phyloP scores from a whole-genome alignment of 2,797 vertebrate genomes.

The Crenichthys baileyi region DNA sequence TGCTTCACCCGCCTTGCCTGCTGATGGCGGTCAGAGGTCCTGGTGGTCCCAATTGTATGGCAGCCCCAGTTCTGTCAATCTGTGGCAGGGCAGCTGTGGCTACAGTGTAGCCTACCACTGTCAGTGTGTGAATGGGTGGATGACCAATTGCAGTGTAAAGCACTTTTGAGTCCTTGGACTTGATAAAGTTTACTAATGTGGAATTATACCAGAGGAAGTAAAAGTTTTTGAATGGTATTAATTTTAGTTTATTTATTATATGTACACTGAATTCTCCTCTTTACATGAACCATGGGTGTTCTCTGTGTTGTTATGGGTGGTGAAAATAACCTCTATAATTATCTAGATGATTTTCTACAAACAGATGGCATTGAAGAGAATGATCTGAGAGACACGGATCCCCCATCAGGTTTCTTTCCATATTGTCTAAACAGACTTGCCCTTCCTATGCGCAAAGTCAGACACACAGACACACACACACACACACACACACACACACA shows the following conservation, averaged over 20 bases:
- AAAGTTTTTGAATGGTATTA: not conserved
- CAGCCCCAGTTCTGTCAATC: no score
- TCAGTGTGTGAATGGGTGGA: no score
- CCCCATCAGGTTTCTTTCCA: conserved; percentile 25
- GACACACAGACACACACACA: conserved; percentile 11
- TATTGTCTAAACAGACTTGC: conserved; percentile 42
- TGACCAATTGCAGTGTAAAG: no score
- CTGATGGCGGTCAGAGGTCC: no score
- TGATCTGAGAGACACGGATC: conserved; percentile 54
- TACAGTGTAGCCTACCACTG: no score
- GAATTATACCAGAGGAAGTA: no score
- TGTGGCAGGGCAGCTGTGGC: no score
- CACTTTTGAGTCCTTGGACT: no score
- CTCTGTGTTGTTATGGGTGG: conserved; percentile 25
- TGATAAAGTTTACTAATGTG: not conserved
- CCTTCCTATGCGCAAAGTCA: conserved; percentile 17
- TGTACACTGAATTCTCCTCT: not conserved
- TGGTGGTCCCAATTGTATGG: no score
- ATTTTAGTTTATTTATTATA: not conserved
- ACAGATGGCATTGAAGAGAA: conserved; percentile 69
- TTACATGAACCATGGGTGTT: not conserved
- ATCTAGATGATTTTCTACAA: conserved; percentile 50
- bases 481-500: not conserved
- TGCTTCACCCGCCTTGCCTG: no score
- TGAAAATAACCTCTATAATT: conserved; percentile 38